A percentile compares a stretch with the other conserved stretches of the same genome.
Evolutionary conservation across 1,140 invertebrate species (phyloP).

Genomic region (Lineus longissimus): DNA sequence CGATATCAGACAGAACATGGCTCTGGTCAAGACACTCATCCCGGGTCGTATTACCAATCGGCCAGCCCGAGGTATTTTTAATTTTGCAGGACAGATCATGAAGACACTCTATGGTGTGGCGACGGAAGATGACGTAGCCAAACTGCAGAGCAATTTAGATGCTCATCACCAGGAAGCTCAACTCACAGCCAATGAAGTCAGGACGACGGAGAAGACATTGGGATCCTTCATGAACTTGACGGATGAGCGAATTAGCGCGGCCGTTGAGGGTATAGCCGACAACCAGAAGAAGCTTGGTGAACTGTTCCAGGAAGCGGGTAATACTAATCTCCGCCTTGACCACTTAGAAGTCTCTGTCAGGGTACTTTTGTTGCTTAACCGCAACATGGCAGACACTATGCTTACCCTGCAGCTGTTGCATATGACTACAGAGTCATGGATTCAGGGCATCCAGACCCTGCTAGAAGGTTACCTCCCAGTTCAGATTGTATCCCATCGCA

Average conservation of each 20-base stretch:
- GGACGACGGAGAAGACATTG: background rate
- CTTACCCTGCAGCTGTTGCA: background rate
- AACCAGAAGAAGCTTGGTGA: background rate
- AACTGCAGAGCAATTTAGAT: background rate
- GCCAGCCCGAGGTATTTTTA: background rate
- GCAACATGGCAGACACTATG: background rate
- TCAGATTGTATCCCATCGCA: background rate
- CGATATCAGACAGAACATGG: too few relatives aligned
- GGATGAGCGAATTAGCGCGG: background rate
- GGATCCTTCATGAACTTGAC: background rate
- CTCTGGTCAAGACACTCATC: too few relatives aligned
- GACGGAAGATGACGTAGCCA: background rate
- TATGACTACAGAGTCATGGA: background rate
- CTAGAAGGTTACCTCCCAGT: background rate
- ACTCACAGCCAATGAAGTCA: background rate
- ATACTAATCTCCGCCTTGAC: background rate
- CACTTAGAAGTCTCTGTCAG: background rate
- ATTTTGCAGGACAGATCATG: background rate
- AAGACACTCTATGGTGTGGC: conserved; percentile 3
- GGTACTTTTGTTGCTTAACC: background rate
- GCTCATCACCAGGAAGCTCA: background rate
- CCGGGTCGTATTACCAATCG: too few relatives aligned
- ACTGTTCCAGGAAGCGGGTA: background rate
- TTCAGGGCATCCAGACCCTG: background rate
- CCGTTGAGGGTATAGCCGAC: background rate